Evolutionary conservation across 2,797 vertebrate species (phyloP), one percentile per base, ranked within the genome.

Genomic region (Lutjanus campechanus): DNA sequence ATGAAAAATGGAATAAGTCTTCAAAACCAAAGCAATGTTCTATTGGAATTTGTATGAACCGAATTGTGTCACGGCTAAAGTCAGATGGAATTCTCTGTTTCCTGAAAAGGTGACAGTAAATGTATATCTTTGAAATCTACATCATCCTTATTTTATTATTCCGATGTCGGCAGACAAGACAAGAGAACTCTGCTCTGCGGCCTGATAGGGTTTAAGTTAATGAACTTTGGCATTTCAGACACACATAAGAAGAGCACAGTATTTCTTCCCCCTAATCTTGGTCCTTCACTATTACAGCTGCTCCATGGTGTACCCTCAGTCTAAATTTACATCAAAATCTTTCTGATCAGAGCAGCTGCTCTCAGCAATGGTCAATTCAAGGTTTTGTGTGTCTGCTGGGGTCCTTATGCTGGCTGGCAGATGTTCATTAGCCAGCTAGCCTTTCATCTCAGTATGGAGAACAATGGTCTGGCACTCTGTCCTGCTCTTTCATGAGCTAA

Each of bases 391-490:
- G 92, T 92, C 90, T 94, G 92, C 80, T 87, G 86, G 85, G 90
- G 92, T 94, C 91, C 88, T 94, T 92, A 93, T 91, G 92, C 88
- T 76, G 91, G 90, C 85, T 93, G 94, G 94, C 95, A 96, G 96
- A 96, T 96, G 96, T 96, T 96, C 96, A 96, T 95, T 96, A 95
- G 91, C 81, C 89, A 29, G 86, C 82, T 88, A 82, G 89, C 86
- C 95, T 96, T 96, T 96, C 95, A 96, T 96, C 95, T 96, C 92
- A 84, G 89, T 76, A 77, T 88, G 88, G 92, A 95, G 90, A 96
- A 96, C 96, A 96, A 96, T 96, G 90, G 91, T 81, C 90, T 95
- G 95, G 93, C 94, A 94, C 87, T 73, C 82, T 78, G 83, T 93
- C 79, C 85, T 80, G 83, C 86, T 91, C 93, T 95, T 95, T 96